Conservation (phyloP, 2,113 vertebrate species). For the Neogobius melanostomus region DNA sequence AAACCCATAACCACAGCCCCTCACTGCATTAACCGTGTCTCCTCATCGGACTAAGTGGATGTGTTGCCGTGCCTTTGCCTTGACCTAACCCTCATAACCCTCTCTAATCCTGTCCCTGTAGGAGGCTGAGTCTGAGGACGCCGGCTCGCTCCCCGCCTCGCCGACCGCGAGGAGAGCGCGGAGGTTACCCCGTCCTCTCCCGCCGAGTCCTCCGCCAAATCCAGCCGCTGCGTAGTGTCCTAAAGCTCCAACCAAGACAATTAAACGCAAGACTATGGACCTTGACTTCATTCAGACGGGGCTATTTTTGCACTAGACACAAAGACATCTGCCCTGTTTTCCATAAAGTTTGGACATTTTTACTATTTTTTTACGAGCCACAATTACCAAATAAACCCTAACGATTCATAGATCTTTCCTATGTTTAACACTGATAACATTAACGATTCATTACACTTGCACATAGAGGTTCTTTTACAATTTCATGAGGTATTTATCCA, state of each 20-base stretch:
- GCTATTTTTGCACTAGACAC: background rate
- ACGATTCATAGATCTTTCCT: too few species aligned
- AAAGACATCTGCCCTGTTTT: background rate
- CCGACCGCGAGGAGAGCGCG: conserved; percentile 49
- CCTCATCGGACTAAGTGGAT: background rate
- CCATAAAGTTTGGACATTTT: background rate
- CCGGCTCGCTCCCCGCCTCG: conserved; percentile 11
- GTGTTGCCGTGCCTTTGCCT: background rate
- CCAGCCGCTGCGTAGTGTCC: conserved; percentile 69
- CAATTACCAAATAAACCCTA: too few species aligned
- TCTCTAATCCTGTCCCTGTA: conserved; percentile 59
- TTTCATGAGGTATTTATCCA: too few species aligned
- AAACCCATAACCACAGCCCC: background rate
- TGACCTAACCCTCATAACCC: conserved; percentile 51
- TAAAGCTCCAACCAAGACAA: conserved; percentile 41
- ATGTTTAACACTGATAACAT: too few species aligned
- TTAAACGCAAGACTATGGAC: background rate
- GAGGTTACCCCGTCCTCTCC: conserved; percentile 66
- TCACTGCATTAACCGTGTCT: background rate
- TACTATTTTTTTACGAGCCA: background rate
- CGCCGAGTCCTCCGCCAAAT: conserved; percentile 48
- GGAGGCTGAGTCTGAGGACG: conserved; percentile 52
- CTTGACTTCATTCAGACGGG: background rate
- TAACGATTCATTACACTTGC: too few species aligned
- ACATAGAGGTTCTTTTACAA: too few species aligned